phyloP scores from a whole-genome alignment of 2,797 vertebrate genomes.

The Lithobates sylvaticus region DNA sequence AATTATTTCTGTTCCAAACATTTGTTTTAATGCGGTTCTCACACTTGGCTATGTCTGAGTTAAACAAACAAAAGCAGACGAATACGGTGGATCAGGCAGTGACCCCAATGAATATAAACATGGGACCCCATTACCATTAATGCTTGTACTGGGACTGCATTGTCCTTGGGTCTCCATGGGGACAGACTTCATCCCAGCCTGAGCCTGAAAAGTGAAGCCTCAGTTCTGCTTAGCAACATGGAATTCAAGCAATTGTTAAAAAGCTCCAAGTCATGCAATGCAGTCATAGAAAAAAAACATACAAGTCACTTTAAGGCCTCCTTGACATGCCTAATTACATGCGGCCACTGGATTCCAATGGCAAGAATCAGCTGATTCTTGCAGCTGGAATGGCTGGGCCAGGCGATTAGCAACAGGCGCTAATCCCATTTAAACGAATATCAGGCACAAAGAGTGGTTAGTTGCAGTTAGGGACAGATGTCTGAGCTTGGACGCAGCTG shows the following conservation, averaged over 20 bases:
- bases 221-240: constrained; percentile 45
- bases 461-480: too few relatives aligned
- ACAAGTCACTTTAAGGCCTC: background rate
- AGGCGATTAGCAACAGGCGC: too few relatives aligned
- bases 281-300: background rate
- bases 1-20: background rate
- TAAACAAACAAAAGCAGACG: background rate
- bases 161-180: constrained; percentile 45
- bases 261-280: constrained; percentile 29
- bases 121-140: background rate
- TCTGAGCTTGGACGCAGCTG: too few relatives aligned
- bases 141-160: constrained; percentile 1
- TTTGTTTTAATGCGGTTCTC: background rate
- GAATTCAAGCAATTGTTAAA: background rate
- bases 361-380: too few relatives aligned
- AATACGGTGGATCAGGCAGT: background rate
- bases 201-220: background rate
- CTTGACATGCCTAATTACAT: too few relatives aligned
- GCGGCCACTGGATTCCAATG: too few relatives aligned
- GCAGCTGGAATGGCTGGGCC: too few relatives aligned
- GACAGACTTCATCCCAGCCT: background rate
- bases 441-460: too few relatives aligned
- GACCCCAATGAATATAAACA: constrained; percentile 13
- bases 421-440: too few relatives aligned
- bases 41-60: constrained; percentile 3